Evolutionary conservation across 2,113 vertebrate genomes (phyloP).

Genomic region (Chunga burmeisteri): DNA sequence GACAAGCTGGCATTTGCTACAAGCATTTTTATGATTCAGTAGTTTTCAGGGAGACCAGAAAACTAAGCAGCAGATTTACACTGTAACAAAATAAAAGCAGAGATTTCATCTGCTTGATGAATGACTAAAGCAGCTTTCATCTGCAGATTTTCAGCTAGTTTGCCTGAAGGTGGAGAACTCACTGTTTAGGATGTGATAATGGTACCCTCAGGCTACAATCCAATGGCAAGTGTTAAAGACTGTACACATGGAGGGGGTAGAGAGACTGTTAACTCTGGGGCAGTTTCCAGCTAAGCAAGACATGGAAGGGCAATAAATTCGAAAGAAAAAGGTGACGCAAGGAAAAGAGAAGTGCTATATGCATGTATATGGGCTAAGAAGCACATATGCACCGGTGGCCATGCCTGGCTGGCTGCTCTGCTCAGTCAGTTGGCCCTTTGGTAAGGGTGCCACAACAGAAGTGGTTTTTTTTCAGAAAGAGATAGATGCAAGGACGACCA

Average conservation of each 20-base stretch:
- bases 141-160: conserved; percentile 23
- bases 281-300: background rate
- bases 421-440: background rate
- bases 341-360: background rate
- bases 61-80: conserved; percentile 58
- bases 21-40: conserved; percentile 56
- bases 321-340: background rate
- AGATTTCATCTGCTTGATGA: conserved; percentile 60
- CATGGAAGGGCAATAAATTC: background rate
- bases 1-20: conserved; percentile 49
- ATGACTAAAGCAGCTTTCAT: conserved; percentile 48
- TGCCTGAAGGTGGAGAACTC: conserved; percentile 38
- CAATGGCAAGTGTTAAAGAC: background rate
- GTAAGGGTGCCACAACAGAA: background rate
- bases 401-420: background rate
- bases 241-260: background rate
- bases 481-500: background rate
- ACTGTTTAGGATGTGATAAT: background rate
- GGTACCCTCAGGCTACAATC: background rate
- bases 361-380: background rate
- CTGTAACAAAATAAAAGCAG: conserved; percentile 58
- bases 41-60: conserved; percentile 30
- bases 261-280: background rate
- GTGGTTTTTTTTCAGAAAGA: background rate
- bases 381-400: background rate